These are phyloP conservation scores for Beaufortia kweichowensis DNA, from an alignment of 2,113 vertebrate genomes.

Conservation along the genomic window DNA sequence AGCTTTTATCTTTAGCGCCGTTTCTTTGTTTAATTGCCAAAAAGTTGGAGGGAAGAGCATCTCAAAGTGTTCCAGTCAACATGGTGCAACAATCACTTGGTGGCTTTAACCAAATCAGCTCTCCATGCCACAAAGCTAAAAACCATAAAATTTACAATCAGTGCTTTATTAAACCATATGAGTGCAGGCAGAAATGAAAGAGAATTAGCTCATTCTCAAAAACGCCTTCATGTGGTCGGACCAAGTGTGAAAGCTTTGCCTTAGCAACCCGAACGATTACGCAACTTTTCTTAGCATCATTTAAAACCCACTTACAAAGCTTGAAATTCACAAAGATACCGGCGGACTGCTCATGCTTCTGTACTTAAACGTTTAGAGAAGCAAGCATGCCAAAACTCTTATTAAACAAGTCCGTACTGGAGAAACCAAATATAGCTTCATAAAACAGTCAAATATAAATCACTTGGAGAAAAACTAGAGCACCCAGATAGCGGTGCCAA, in stretches of 20 bases:
- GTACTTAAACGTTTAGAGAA: not conserved
- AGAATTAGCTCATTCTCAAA: slow-evolving; percentile 3
- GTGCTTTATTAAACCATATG: slow-evolving; percentile 36
- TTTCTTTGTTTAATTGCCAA: slow-evolving; percentile 22
- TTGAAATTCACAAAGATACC: slow-evolving; percentile 31
- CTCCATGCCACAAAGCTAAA: slow-evolving; percentile 30
- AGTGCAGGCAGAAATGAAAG: slow-evolving; percentile 29
- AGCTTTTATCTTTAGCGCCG: slow-evolving; percentile 35
- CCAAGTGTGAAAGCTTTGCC: slow-evolving; percentile 23
- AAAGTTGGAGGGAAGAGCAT: slow-evolving; percentile 7
- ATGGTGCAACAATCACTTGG: slow-evolving; percentile 17
- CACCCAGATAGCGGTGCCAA: slow-evolving; percentile 46
- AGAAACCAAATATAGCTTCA: slow-evolving; percentile 62
- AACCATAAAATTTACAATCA: slow-evolving; percentile 44
- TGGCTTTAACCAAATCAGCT: slow-evolving; percentile 39
- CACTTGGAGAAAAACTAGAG: slow-evolving; percentile 55
- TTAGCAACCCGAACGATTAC: slow-evolving; percentile 21
- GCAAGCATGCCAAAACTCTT: slow-evolving; percentile 42
- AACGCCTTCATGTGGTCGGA: slow-evolving; percentile 44
- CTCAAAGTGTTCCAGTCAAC: slow-evolving; percentile 16
- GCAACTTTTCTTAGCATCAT: slow-evolving; percentile 30
- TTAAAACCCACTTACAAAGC: slow-evolving; percentile 24
- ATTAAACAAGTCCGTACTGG: slow-evolving; percentile 64
- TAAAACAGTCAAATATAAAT: slow-evolving; percentile 76
- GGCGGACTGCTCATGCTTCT: not conserved